A percentile compares a stretch with the other conserved stretches of the same genome.
Evolutionary conservation across 2,888 invertebrate species (phyloP).

Genomic region (Nemotelus pantherinus): DNA sequence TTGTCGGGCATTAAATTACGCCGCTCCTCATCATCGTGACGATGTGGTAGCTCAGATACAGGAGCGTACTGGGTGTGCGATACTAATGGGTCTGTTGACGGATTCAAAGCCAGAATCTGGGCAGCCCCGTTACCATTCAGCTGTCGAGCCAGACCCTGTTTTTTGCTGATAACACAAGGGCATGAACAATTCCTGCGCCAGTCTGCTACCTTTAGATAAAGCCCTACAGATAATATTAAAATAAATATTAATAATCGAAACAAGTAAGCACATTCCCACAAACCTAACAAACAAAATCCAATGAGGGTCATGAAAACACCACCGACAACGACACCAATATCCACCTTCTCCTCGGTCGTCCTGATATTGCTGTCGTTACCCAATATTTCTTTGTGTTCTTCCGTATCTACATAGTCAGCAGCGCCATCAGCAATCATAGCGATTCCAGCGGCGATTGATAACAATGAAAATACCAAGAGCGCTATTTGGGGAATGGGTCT

Average conservation of each 20-base stretch:
- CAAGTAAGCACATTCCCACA: slow-evolving; percentile 56
- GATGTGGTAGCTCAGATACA: slow-evolving; percentile 76
- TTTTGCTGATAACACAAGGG: slow-evolving; percentile 58
- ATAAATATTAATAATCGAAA: background rate
- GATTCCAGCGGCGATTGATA: slow-evolving; percentile 62
- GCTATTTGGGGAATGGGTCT: slow-evolving; percentile 58
- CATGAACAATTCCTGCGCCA: slow-evolving; percentile 62
- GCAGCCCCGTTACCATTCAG: slow-evolving; percentile 64
- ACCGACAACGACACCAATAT: slow-evolving; percentile 70
- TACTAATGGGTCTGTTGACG: slow-evolving; percentile 79
- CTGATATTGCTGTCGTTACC: slow-evolving; percentile 48
- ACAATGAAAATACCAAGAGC: slow-evolving; percentile 57
- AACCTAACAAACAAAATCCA: slow-evolving; percentile 70
- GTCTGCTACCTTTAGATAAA: slow-evolving; percentile 59
- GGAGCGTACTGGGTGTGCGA: slow-evolving; percentile 78
- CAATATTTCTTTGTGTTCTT: slow-evolving; percentile 61
- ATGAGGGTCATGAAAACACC: slow-evolving; percentile 71
- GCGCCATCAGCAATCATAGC: slow-evolving; percentile 73
- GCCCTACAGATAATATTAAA: slow-evolving; percentile 54
- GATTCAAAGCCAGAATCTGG: slow-evolving; percentile 74
- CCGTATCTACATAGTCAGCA: slow-evolving; percentile 69
- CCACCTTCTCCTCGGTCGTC: slow-evolving; percentile 54
- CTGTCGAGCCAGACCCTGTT: slow-evolving; percentile 59
- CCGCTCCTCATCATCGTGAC: slow-evolving; percentile 72
- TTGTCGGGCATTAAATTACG: slow-evolving; percentile 79